These are phyloP conservation scores for Lindbergichthys nudifrons DNA, from an alignment of 2,797 vertebrate species.

Conservation along the genomic window DNA sequence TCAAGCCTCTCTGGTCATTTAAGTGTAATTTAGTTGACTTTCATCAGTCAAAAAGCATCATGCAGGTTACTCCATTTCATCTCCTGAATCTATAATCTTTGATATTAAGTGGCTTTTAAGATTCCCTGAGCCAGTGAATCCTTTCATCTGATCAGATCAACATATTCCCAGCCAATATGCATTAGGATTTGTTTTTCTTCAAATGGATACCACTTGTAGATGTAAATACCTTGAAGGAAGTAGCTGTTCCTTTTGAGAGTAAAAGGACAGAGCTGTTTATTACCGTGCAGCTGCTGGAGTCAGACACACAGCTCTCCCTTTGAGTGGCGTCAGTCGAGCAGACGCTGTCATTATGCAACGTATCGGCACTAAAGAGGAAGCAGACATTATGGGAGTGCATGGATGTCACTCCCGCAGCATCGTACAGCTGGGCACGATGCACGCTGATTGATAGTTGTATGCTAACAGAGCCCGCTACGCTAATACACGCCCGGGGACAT, in stretches of 20 bases:
- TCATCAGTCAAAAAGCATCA: conserved; percentile 45
- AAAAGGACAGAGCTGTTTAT: conserved; percentile 35
- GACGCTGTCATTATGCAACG: conserved; percentile 51
- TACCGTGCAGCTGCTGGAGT: conserved; percentile 28
- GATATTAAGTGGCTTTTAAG: conserved; percentile 47
- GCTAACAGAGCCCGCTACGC: conserved; percentile 46
- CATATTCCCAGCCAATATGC: conserved; percentile 26
- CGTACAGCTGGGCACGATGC: conserved; percentile 26
- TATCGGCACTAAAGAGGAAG: conserved; percentile 46
- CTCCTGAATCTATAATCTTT: conserved; percentile 34
- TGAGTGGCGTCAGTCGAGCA: conserved; percentile 57
- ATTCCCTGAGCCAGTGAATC: conserved; percentile 6
- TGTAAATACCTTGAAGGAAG: conserved; percentile 37
- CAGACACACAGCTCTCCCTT: conserved; percentile 34
- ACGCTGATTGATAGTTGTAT: conserved; percentile 74
- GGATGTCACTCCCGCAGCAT: conserved; percentile 56
- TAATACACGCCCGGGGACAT: conserved; percentile 62
- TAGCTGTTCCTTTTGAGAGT: conserved; percentile 21
- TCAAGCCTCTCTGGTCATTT: conserved; percentile 37
- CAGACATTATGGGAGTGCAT: conserved; percentile 57
- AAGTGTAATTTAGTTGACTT: conserved; percentile 53
- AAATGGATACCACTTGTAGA: conserved; percentile 4
- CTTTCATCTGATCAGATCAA: conserved; percentile 49
- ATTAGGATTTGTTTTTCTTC: conserved; percentile 7
- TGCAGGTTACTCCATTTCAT: conserved; percentile 42